These are phyloP conservation scores for Leptodactylus fallax DNA, from an alignment of 2,797 vertebrate genomes.

Conservation along the genomic window DNA sequence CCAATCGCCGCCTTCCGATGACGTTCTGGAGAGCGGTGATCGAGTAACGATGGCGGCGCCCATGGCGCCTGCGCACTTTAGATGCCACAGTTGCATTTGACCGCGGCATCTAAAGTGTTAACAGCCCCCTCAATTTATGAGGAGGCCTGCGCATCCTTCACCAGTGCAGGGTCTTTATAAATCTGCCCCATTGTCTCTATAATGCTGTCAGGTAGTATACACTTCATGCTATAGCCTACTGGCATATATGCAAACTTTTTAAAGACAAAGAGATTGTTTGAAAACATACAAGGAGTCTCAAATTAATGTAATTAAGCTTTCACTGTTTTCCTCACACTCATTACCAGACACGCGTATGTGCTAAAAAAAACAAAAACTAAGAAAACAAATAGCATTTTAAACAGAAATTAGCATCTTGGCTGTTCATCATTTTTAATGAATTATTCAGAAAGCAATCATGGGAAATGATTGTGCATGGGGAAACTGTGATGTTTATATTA, in stretches of 20 bases:
- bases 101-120: too few species aligned
- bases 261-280: slow-evolving; percentile 43
- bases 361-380: neutral
- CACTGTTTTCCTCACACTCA: slow-evolving; percentile 35
- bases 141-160: too few species aligned
- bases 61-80: too few species aligned
- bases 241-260: neutral
- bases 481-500: slow-evolving; percentile 56
- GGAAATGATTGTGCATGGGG: slow-evolving; percentile 33
- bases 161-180: too few species aligned
- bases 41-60: too few species aligned
- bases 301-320: slow-evolving; percentile 62
- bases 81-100: too few species aligned
- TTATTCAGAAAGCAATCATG: slow-evolving; percentile 61
- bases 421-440: slow-evolving; percentile 64
- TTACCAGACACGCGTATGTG: slow-evolving; percentile 26
- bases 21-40: too few species aligned
- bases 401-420: slow-evolving; percentile 54
- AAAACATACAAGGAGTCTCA: slow-evolving; percentile 52
- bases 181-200: neutral
- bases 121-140: too few species aligned
- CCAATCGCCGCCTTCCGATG: too few species aligned
- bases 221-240: slow-evolving; percentile 22
- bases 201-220: neutral
- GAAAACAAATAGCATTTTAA: slow-evolving; percentile 56